Percentiles rank a stretch among this genome's conserved stretches.
Conservation (phyloP, 2,113 vertebrate genomes). For the Epinephelus cyanopodus region DNA sequence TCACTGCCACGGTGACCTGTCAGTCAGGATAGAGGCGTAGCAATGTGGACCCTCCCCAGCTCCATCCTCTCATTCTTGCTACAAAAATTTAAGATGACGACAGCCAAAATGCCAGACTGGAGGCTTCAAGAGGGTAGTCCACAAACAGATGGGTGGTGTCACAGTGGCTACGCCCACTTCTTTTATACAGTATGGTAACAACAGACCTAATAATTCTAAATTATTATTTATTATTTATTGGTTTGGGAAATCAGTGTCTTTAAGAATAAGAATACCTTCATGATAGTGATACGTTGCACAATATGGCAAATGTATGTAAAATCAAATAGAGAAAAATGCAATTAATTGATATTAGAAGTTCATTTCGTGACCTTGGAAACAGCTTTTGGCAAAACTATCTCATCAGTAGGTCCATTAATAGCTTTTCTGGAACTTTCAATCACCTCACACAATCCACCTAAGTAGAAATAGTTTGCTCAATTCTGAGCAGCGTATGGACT, state of each 20-base stretch:
- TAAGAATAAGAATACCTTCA: neutral
- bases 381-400: neutral
- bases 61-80: no score
- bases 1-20: no score
- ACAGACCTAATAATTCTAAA: neutral
- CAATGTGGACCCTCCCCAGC: no score
- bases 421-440: neutral
- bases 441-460: neutral
- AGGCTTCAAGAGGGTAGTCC: no score
- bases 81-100: no score
- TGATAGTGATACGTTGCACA: neutral
- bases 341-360: neutral
- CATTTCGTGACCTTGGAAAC: neutral
- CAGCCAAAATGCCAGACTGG: no score
- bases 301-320: neutral
- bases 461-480: neutral
- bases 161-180: no score
- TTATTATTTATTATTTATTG: neutral
- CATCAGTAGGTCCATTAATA: neutral
- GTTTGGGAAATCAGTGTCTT: neutral
- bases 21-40: no score
- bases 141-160: no score
- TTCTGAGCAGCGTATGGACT: neutral
- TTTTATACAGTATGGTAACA: no score
- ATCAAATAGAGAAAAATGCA: no score